Evolutionary conservation across 2,888 invertebrate species (phyloP).

Genomic region (Nymphalis c-album): DNA sequence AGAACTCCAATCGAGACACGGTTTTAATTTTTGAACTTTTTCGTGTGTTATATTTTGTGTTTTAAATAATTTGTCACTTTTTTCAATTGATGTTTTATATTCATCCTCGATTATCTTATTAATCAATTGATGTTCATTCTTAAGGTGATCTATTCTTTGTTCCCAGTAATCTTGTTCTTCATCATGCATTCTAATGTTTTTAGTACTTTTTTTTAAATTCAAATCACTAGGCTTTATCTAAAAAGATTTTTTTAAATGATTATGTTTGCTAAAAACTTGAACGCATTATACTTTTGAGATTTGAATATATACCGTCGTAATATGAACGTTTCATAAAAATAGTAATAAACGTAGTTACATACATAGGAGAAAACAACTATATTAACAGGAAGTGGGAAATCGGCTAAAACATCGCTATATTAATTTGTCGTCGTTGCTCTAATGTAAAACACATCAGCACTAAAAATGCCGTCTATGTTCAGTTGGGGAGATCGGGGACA

Average conservation of each 20-base stretch:
- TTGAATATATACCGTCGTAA: too few species aligned
- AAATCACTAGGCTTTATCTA: conserved; percentile 26
- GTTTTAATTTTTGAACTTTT: conserved; percentile 62
- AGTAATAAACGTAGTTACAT: too few species aligned
- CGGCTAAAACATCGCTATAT: too few species aligned
- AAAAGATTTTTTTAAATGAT: not conserved
- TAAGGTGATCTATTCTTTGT: conserved; percentile 64
- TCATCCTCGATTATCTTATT: conserved; percentile 70
- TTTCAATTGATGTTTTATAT: conserved; percentile 66
- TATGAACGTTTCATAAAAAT: too few species aligned
- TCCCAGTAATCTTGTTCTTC: conserved; percentile 66
- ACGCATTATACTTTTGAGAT: too few species aligned
- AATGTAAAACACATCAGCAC: too few species aligned
- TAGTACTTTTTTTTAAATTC: conserved; percentile 49
- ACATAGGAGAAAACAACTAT: too few species aligned
- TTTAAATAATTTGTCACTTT: conserved; percentile 54
- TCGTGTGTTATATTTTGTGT: conserved; percentile 54
- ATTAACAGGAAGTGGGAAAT: too few species aligned
- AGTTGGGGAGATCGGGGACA: too few species aligned
- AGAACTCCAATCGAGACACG: conserved; percentile 64
- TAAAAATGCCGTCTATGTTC: too few species aligned
- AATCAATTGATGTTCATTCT: conserved; percentile 68
- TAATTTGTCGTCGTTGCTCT: too few species aligned
- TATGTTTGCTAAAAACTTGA: not conserved
- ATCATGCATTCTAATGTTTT: conserved; percentile 45